Percentiles rank a stretch among this genome's conserved stretches.
These are phyloP conservation scores for Cetonia aurata DNA, from an alignment of 2,888 invertebrate genomes.

Conservation along the genomic window DNA sequence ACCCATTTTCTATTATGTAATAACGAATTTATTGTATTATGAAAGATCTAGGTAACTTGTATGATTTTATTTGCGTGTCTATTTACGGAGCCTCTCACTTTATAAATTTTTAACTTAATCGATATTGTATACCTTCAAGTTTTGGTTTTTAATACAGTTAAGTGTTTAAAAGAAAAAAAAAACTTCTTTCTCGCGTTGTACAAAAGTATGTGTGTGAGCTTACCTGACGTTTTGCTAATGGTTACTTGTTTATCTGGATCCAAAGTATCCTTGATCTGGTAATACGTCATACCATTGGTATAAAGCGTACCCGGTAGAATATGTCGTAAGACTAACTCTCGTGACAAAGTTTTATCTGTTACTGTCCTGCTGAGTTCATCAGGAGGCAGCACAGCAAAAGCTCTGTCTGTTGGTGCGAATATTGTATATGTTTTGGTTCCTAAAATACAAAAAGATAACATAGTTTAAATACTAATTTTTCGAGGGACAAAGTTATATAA, in stretches of 20 bases:
- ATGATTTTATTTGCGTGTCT: background rate
- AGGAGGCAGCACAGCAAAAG: conserved; percentile 77
- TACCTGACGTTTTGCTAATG: conserved; percentile 83
- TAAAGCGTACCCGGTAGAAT: conserved; percentile 83
- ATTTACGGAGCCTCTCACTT: background rate
- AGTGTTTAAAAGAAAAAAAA: too few species aligned
- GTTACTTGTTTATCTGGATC: conserved; percentile 81
- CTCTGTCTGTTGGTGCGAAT: conserved; percentile 87
- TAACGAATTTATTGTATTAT: conserved; percentile 19
- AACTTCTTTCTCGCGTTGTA: background rate
- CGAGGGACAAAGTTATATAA: background rate
- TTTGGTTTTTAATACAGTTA: too few species aligned
- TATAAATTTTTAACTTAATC: conserved; percentile 3
- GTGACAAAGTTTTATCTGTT: conserved; percentile 76
- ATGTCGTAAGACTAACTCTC: conserved; percentile 82
- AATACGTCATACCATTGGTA: conserved; percentile 89
- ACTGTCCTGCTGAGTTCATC: conserved; percentile 73
- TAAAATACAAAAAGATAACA: conserved; percentile 57
- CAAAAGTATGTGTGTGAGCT: conserved; percentile 54
- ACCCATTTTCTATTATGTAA: background rate
- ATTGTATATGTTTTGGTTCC: conserved; percentile 87
- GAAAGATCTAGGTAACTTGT: background rate
- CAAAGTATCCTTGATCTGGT: conserved; percentile 85
- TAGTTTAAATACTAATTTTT: background rate
- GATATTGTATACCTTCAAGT: too few species aligned